Evolutionary conservation across 2,797 vertebrate species (phyloP).

Genomic region (Gallinago stenura): DNA sequence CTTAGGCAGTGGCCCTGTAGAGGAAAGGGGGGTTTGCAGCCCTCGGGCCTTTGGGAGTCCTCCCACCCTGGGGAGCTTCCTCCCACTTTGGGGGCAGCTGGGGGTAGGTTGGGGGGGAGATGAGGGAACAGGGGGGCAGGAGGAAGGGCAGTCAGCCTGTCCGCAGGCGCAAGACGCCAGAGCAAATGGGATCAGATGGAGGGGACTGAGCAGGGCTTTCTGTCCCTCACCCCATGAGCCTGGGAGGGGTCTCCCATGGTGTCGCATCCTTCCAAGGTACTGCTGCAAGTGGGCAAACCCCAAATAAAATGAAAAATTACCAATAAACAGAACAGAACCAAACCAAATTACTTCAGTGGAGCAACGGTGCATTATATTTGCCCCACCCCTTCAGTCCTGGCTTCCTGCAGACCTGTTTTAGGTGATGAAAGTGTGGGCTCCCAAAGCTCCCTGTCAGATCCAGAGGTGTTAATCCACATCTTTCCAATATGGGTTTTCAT

Average conservation of each 20-base stretch:
- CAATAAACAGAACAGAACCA: background rate
- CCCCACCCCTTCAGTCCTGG: background rate
- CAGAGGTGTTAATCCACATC: background rate
- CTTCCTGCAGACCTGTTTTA: background rate
- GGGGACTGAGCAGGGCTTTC: background rate
- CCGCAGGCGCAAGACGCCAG: background rate
- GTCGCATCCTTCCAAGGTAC: background rate
- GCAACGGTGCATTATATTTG: background rate
- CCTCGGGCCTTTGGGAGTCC: background rate
- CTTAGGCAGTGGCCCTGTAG: background rate
- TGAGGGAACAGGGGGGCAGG: background rate
- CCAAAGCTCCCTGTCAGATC: background rate
- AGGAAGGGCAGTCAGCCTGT: background rate
- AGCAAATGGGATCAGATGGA: background rate
- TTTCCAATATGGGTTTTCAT: background rate
- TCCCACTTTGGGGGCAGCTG: background rate
- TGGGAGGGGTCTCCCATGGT: background rate
- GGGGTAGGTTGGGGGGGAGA: accelerated
- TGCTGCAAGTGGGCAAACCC: background rate
- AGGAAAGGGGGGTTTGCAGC: background rate
- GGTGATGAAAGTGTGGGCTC: background rate
- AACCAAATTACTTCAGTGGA: background rate
- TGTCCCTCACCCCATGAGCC: background rate
- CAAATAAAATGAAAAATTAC: background rate
- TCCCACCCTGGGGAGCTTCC: background rate